These are phyloP conservation scores for Nylanderia fulva DNA, from an alignment of 1,140 invertebrate genomes.

Conservation along the genomic window DNA sequence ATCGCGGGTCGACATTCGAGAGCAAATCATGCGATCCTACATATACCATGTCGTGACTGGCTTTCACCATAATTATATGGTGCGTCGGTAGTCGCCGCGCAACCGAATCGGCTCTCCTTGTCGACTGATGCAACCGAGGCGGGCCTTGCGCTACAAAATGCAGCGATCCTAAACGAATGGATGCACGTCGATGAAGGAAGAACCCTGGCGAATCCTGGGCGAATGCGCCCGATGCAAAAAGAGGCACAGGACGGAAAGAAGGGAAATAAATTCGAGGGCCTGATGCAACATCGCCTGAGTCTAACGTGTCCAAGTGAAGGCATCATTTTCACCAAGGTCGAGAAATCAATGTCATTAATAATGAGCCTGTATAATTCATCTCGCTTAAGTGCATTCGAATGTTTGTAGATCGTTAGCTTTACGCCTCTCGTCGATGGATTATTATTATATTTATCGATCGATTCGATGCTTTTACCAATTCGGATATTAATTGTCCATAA, in stretches of 20 bases:
- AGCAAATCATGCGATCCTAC: conserved; percentile 49
- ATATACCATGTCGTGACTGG: conserved; percentile 65
- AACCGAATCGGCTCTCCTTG: conserved; percentile 55
- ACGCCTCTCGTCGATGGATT: not conserved
- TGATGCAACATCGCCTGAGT: conserved; percentile 35
- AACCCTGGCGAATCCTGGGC: no score
- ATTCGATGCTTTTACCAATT: not conserved
- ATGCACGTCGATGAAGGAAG: not conserved
- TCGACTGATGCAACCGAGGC: conserved; percentile 76
- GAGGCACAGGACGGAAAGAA: conserved; percentile 13
- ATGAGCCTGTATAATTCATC: conserved; percentile 7
- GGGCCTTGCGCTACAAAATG: conserved; percentile 77
- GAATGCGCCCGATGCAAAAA: conserved; percentile 7
- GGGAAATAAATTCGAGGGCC: not conserved
- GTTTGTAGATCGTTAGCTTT: not conserved
- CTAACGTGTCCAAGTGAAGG: not conserved
- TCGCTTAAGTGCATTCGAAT: not conserved
- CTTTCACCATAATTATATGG: conserved; percentile 82
- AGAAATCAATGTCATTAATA: not conserved
- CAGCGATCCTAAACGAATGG: conserved; percentile 60
- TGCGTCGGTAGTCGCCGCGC: conserved; percentile 48
- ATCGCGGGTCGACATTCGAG: conserved; percentile 26
- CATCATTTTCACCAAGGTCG: not conserved
- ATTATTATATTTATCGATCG: not conserved
- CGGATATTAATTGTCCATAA: not conserved